Evolutionary conservation across 2,797 vertebrate genomes (phyloP).

Genomic region (Xerus rutilus): DNA sequence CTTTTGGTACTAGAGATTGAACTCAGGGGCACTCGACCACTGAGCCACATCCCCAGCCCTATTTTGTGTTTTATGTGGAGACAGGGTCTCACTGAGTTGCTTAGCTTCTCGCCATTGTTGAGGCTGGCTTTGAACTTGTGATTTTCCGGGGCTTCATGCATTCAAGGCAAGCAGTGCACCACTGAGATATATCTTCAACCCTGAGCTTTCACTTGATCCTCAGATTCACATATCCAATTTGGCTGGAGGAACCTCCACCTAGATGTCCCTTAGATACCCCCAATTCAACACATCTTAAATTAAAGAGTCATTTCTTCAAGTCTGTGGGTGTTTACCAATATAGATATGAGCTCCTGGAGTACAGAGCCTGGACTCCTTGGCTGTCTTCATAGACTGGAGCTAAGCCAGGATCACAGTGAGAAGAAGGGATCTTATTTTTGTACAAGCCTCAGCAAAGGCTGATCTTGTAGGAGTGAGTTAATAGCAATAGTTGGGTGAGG

Average conservation of each 20-base stretch:
- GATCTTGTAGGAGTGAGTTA: constrained; percentile 50
- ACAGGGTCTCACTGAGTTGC: too few species aligned
- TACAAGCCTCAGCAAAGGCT: neutral
- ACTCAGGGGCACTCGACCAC: too few species aligned
- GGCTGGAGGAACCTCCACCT: neutral
- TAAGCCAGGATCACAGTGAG: constrained; percentile 28
- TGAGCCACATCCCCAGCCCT: too few species aligned
- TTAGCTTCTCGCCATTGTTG: too few species aligned
- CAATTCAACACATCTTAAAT: constrained; percentile 44
- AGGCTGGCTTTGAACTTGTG: too few species aligned
- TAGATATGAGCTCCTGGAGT: neutral
- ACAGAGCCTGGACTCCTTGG: neutral
- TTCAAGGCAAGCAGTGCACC: neutral
- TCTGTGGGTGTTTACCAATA: neutral
- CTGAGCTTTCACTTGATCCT: neutral
- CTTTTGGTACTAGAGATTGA: too few species aligned
- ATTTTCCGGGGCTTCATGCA: neutral
- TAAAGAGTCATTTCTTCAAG: constrained; percentile 25
- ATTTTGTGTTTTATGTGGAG: too few species aligned
- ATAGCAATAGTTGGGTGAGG: constrained; percentile 4
- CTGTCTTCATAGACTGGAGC: neutral
- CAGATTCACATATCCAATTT: neutral
- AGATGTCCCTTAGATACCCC: neutral
- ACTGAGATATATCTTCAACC: neutral
- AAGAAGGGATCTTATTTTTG: neutral